Conservation (phyloP, 64 coral and sea anemone genomes). For the Actinia equina region DNA sequence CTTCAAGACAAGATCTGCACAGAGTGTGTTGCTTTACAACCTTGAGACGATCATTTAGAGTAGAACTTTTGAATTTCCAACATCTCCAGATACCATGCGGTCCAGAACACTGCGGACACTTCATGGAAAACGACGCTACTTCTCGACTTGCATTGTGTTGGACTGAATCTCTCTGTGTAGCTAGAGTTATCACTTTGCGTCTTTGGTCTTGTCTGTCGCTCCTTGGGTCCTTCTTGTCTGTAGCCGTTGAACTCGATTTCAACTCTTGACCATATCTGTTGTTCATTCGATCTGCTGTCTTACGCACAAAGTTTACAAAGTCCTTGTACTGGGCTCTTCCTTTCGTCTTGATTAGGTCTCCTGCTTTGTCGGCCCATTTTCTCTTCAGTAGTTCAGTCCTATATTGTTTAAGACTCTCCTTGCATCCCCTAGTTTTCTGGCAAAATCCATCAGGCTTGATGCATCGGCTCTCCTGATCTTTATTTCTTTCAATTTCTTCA, state of each 20-base stretch:
- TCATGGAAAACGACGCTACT: background rate
- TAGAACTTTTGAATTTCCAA: conserved; percentile 48
- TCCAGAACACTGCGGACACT: conserved; percentile 45
- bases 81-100: conserved; percentile 60
- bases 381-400: conserved; percentile 47
- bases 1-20: conserved; percentile 41
- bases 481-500: conserved; percentile 63
- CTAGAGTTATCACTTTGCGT: conserved; percentile 44
- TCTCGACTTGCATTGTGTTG: no score
- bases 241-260: conserved; percentile 2
- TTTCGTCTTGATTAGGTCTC: conserved; percentile 56
- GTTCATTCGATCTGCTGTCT: conserved; percentile 56
- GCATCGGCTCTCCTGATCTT: conserved; percentile 38
- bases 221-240: background rate
- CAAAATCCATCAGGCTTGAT: conserved; percentile 70
- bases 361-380: conserved; percentile 64
- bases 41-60: conserved; percentile 44
- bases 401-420: conserved; percentile 46
- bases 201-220: conserved; percentile 30
- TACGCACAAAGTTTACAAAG: conserved; percentile 46
- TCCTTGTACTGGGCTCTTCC: conserved; percentile 33
- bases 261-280: conserved; percentile 66
- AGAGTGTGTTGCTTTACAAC: conserved; percentile 51
- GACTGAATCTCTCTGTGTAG: conserved; percentile 24
- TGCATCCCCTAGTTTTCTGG: conserved; percentile 58